Base-by-base conservation (phyloP, 2,888 invertebrate species). In the Caenorhabditis sinica region DNA sequence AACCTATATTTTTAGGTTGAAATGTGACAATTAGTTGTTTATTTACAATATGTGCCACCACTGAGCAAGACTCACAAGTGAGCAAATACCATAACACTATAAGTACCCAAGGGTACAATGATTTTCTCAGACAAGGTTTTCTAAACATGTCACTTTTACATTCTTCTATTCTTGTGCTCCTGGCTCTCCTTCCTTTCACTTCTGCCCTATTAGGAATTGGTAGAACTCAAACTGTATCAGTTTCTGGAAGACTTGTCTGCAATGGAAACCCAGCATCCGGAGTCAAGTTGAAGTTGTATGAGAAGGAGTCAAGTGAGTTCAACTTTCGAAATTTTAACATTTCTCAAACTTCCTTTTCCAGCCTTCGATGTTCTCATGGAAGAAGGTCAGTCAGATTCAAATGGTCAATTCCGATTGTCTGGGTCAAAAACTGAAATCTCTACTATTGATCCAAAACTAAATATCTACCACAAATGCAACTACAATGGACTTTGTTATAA, bases 231-330 rank as follows among this genome's bases (percentile, higher is more conserved):
- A n/a, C 63, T 9, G 63, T 63, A 13, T 30, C 63, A 9, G 63
- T 63, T 13, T 33, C 40, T 8, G 63, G 63, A 30, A 63, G n/a
- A 20, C 63, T 63, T 15, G n/a, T 36, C 36, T 63, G 63, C n/a
- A 63, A 63, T 63, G 63, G 63, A 36, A 23, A 33, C 5, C 36
- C 63, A 13, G 63, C 63, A 15, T 36, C 36, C 2, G 36, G 36
- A 13, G 17, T 63, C 36, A 63, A 63, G n/a, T 17, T 63, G 63
- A 63, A 63, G 63, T n/a, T 63, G 17, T 63, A 33, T 25, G 63
- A 63, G 40, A 63, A 63, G n/a, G 63, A 36, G 17, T 36, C 23
- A 4, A 36, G 63, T 63, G 25, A 63, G 63, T 63, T n/a, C n/a
- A 20, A 1, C 2, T 40, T 15, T 40, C 15, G 2, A 2, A 40